Conservation (phyloP, 2,888 invertebrate species). For the Idaea biselata region DNA sequence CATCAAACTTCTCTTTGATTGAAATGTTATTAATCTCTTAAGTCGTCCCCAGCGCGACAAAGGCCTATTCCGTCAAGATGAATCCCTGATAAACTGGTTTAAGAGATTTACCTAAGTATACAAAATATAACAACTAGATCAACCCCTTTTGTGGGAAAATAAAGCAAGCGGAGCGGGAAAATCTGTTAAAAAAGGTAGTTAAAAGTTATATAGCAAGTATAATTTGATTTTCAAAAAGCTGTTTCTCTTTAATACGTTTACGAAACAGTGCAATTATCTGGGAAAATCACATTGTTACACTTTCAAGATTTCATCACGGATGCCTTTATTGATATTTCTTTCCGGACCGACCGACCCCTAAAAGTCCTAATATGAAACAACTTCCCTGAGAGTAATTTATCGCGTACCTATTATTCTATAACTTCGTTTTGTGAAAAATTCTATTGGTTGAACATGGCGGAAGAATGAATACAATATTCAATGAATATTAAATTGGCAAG, state of each 20-base stretch:
- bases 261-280: neutral
- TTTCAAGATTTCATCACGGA: neutral
- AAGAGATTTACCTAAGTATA: slow-evolving; percentile 18
- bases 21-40: slow-evolving; percentile 27
- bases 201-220: neutral
- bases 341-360: neutral
- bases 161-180: slow-evolving; percentile 22
- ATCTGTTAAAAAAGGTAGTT: slow-evolving; percentile 17
- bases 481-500: neutral
- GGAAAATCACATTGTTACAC: neutral
- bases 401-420: neutral
- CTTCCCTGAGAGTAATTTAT: slow-evolving; percentile 1
- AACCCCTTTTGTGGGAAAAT: slow-evolving; percentile 24
- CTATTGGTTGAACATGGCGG: neutral
- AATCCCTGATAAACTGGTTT: slow-evolving; percentile 13
- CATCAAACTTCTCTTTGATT: slow-evolving; percentile 23
- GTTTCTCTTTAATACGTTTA: neutral
- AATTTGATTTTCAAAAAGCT: neutral
- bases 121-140: slow-evolving; percentile 21
- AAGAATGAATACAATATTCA: neutral
- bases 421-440: neutral
- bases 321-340: neutral
- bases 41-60: slow-evolving; percentile 18
- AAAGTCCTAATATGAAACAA: neutral
- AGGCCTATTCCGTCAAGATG: slow-evolving; percentile 15